Base-by-base conservation (phyloP, 2,888 invertebrate species). In the Cephus runcator region DNA sequence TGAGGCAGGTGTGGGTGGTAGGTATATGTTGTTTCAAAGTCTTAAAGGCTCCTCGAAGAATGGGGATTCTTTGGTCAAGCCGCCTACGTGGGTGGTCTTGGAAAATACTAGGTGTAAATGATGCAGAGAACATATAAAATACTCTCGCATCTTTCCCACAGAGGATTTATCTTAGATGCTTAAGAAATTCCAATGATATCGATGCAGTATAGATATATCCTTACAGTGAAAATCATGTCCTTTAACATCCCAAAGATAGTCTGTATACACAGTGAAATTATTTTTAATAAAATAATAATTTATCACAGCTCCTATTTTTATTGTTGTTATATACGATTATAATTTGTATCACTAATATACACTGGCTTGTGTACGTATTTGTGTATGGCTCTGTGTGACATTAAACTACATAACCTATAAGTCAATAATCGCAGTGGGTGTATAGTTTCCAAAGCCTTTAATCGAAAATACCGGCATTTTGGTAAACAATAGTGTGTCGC, bases 11-110 rank as follows among this genome's bases (percentile, higher is more conserved):
- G 86, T 87, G 88, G 81, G 82, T 79, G 76, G 81, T 87, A 89
- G 89, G 88, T 89, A 89, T 88, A 86, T 88, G 87, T 88, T 89
- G 87, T 88, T 86, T 86, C 85, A 85, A 84, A 87, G 84, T 85
- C 84, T 87, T 85, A 81, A 83, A 86, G 83, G 83, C 79, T 83
- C 82, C 83, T 83, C 79, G 79, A 80, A 80, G 75, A 73, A 80
- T 71, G 79, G 76, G 77, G 82, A 84, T 80, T 80, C 85, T 83
- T 85, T 85, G 80, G 80, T 12, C 68, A 40, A 74, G 82, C 82
- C 85, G 85, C 85, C 85, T 73, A 81, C 78, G 83, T 84, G 86
- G 87, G 87, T 87, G 87, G 87, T 83, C 84, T 76, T 23, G 31
- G 36, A 68, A 73, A 33, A 78, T 74, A 35, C 76, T 75, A 76